Conservation (phyloP, 2,888 invertebrate genomes). For the Amphipyra berbera region DNA sequence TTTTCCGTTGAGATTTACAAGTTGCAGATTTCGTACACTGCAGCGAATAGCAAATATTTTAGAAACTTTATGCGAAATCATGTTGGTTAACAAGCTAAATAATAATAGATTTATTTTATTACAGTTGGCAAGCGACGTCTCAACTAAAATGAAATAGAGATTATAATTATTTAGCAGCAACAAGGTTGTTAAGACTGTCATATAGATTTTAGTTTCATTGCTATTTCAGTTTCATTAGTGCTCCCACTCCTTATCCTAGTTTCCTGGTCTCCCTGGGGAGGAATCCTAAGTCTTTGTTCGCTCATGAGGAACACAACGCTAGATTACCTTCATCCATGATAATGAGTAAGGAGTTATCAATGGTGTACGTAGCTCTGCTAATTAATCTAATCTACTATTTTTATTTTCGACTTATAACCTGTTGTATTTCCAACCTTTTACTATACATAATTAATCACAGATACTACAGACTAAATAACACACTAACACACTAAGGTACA, state of each 20-base stretch:
- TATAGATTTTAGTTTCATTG: slow-evolving; percentile 22
- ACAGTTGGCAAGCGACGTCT: slow-evolving; percentile 37
- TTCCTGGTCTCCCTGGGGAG: background rate
- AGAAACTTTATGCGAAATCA: slow-evolving; percentile 49
- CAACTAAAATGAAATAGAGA: slow-evolving; percentile 41
- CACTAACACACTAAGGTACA: too few relatives aligned
- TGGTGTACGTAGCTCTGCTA: too few relatives aligned
- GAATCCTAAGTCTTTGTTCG: background rate
- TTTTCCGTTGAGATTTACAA: slow-evolving; percentile 33
- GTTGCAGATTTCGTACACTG: slow-evolving; percentile 6
- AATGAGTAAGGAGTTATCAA: too few relatives aligned
- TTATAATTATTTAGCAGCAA: slow-evolving; percentile 37
- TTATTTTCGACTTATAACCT: too few relatives aligned
- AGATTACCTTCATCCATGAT: too few relatives aligned
- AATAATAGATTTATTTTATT: slow-evolving; percentile 49
- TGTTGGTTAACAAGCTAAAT: slow-evolving; percentile 43
- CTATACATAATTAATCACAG: too few relatives aligned
- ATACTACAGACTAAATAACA: too few relatives aligned
- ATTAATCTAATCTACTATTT: too few relatives aligned
- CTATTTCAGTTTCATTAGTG: slow-evolving; percentile 14
- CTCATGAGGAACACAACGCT: background rate
- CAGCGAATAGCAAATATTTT: slow-evolving; percentile 7
- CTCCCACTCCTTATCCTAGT: background rate
- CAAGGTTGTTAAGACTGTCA: slow-evolving; percentile 25
- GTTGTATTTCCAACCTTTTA: too few relatives aligned